A percentile compares a stretch with the other conserved stretches of the same genome.
Conservation (phyloP, 1,140 invertebrate species). For the Capitella teleta region DNA sequence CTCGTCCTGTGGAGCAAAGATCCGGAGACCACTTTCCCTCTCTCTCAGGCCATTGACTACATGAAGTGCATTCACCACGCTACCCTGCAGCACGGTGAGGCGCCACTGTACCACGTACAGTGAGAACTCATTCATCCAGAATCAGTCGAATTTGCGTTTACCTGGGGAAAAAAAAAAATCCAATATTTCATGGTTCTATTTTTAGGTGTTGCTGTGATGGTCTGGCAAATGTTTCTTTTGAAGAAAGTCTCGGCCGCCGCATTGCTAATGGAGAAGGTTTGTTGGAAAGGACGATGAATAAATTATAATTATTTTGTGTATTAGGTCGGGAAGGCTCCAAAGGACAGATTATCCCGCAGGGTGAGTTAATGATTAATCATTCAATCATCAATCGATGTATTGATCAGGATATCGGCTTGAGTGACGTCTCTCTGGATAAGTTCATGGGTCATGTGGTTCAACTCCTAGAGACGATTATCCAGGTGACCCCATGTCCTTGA, state of each 20-base stretch:
- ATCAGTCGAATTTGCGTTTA: no score
- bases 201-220: conserved; percentile 60
- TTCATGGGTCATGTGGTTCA: conserved; percentile 59
- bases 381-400: background rate
- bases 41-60: conserved; percentile 28
- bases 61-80: conserved; percentile 37
- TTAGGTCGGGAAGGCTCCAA: conserved; percentile 66
- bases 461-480: conserved; percentile 66
- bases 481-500: conserved; percentile 38
- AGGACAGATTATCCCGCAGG: conserved; percentile 56
- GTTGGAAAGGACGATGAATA: background rate
- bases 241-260: conserved; percentile 60
- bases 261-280: conserved; percentile 68
- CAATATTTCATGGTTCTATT: conserved; percentile 9
- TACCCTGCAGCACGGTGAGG: conserved; percentile 35
- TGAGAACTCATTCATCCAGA: background rate
- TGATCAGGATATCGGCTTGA: conserved; percentile 51
- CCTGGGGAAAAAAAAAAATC: no score
- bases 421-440: conserved; percentile 52
- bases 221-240: conserved; percentile 76
- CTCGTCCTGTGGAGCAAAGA: conserved; percentile 72
- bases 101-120: background rate
- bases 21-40: conserved; percentile 44
- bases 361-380: conserved; percentile 23
- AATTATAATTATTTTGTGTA: conserved; percentile 8